phyloP scores from a whole-genome alignment of 2,113 vertebrate species.

The Notothenia coriiceps region DNA sequence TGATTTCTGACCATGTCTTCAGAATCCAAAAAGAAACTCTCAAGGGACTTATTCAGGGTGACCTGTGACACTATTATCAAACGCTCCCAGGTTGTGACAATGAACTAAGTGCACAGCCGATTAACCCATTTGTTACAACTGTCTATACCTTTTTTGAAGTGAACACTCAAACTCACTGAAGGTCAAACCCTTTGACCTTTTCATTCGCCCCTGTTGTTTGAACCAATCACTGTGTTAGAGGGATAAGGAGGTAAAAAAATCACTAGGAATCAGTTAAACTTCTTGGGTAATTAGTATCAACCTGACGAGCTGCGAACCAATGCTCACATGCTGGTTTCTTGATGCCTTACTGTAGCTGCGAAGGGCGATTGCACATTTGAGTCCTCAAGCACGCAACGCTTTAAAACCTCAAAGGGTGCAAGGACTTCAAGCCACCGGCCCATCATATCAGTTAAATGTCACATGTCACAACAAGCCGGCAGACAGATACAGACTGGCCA shows the following conservation, averaged over 20 bases:
- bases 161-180: constrained; percentile 52
- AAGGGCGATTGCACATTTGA: constrained; percentile 5
- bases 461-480: constrained; percentile 48
- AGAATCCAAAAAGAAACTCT: not conserved
- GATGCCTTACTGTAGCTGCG: not conserved
- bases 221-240: constrained; percentile 25
- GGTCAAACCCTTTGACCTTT: constrained; percentile 55
- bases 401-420: constrained; percentile 8
- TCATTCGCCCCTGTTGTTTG: constrained; percentile 27
- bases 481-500: constrained; percentile 24
- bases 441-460: constrained; percentile 63
- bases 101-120: constrained; percentile 23
- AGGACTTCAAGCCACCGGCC: constrained; percentile 17
- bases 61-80: constrained; percentile 21
- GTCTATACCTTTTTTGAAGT: constrained; percentile 53
- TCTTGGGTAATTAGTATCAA: constrained; percentile 40
- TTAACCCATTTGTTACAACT: constrained; percentile 53
- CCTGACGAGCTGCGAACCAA: constrained; percentile 29
- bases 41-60: not conserved
- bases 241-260: constrained; percentile 24
- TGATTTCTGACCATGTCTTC: not conserved
- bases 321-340: constrained; percentile 29
- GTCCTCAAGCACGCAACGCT: not conserved
- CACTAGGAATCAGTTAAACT: constrained; percentile 41
- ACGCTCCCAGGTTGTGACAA: not conserved